A percentile compares a stretch with the other conserved stretches of the same genome.
phyloP scores from a whole-genome alignment of 2,113 vertebrate species.

The Electrona antarctica region DNA sequence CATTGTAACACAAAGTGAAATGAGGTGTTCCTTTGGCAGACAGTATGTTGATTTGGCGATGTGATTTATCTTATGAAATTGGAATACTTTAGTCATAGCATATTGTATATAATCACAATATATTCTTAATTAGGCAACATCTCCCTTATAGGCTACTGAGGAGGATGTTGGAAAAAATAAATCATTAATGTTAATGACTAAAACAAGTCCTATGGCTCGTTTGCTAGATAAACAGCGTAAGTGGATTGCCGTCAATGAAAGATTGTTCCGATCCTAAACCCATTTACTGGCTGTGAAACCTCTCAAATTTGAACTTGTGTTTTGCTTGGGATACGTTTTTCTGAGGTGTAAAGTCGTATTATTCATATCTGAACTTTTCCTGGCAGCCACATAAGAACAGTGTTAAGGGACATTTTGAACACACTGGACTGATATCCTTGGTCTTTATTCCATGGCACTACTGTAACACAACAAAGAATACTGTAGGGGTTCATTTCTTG shows the following conservation, averaged over 20 bases:
- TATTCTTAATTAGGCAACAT: conserved; percentile 15
- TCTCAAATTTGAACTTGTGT: conserved; percentile 45
- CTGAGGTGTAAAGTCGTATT: conserved; percentile 39
- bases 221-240: conserved; percentile 55
- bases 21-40: conserved; percentile 7
- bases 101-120: neutral
- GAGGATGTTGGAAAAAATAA: conserved; percentile 40
- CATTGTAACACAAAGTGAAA: neutral
- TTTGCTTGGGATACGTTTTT: conserved; percentile 54
- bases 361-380: conserved; percentile 38
- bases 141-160: conserved; percentile 5
- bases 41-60: conserved; percentile 1
- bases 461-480: neutral
- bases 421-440: neutral
- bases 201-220: conserved; percentile 40
- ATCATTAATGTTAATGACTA: conserved; percentile 42
- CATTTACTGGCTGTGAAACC: conserved; percentile 48
- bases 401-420: conserved; percentile 1
- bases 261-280: conserved; percentile 29
- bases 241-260: conserved; percentile 52
- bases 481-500: too few species aligned
- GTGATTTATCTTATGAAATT: conserved; percentile 27
- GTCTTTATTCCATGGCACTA: conserved; percentile 9
- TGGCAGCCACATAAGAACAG: conserved; percentile 20
- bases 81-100: conserved; percentile 3